Evolutionary conservation across 2,797 vertebrate genomes (phyloP), one percentile per base, ranked within the genome.

Genomic region (Argyrosomus regius): DNA sequence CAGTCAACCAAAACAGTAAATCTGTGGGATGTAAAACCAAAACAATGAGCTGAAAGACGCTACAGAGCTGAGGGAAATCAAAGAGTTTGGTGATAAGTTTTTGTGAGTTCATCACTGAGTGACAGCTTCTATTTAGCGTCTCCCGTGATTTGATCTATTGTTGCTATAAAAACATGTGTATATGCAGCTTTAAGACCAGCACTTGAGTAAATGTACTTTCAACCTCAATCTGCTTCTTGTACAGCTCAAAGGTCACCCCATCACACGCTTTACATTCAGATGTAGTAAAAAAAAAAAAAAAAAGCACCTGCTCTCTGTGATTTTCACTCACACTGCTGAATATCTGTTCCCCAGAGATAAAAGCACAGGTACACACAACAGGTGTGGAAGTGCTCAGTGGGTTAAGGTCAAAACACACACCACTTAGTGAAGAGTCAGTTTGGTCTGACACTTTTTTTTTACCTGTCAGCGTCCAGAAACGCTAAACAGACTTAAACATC

Each of bases 401-500:
- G 48, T 66, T 22, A 20, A 24, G 65, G 54, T 66, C 62, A 59
- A 59, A 8, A 18, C 14, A 10, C 53, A 24, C 28, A 26, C 8
- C 59, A 39, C 50, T 46, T 24, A 49, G 22, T 39, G 43, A 70
- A 4, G 45, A 45, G n/a, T 45, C 53, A 12, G 28, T 31, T 10
- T 12, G 16, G 56, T 54, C 35, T 59, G 66, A 67, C 65, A 45
- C 31, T 75, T 56, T 10, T 24, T 49, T 54, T 65, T 45, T 8
- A 58, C 59, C 70, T 65, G 83, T 79, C 81, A 49, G 68, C 24
- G 60, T 46, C 22, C 65, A 75, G 54, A 78, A 75, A 81, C 31
- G 66, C 66, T 59, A 75, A 87, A 63, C 75, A 84, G 75, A 82
- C 72, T 57, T 46, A 61, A 66, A 76, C 75, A 52, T 74, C 64